Evolutionary conservation across 2,888 invertebrate species (phyloP).

Genomic region (Mimas tiliae): DNA sequence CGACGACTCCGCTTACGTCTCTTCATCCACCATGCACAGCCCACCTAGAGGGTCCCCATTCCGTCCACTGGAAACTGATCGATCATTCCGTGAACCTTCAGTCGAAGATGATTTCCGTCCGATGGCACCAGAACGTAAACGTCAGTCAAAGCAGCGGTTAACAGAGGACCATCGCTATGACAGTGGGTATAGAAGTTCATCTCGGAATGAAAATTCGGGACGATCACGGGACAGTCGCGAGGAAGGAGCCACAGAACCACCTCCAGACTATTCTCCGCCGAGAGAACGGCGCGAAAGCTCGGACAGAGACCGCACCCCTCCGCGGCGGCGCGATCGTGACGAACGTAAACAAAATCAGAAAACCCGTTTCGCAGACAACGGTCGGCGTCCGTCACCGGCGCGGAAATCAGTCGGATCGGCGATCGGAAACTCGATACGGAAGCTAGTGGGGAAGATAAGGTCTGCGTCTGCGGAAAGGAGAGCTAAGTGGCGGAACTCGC

Average conservation of each 20-base stretch:
- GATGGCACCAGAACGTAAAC: conserved; percentile 88
- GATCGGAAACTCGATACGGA: conserved; percentile 92
- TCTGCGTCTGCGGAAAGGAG: conserved; percentile 88
- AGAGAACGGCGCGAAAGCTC: conserved; percentile 76
- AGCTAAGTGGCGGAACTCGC: conserved; percentile 86
- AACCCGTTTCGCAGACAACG: conserved; percentile 86
- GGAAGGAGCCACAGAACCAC: conserved; percentile 86
- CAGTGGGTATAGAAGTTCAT: conserved; percentile 84
- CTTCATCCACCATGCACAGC: conserved; percentile 84
- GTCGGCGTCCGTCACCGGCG: conserved; percentile 70
- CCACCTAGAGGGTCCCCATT: conserved; percentile 82
- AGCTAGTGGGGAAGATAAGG: conserved; percentile 92
- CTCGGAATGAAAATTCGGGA: conserved; percentile 81
- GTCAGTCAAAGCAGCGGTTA: conserved; percentile 82
- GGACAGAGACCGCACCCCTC: conserved; percentile 73
- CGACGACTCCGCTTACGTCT: conserved; percentile 84
- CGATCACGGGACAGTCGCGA: conserved; percentile 77
- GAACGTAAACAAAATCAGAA: conserved; percentile 88
- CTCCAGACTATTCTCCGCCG: conserved; percentile 89
- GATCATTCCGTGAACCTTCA: conserved; percentile 79
- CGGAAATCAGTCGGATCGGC: conserved; percentile 84
- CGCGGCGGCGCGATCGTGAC: conserved; percentile 76
- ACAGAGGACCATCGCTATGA: conserved; percentile 82
- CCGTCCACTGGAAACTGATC: conserved; percentile 74
- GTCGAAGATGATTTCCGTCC: conserved; percentile 81